Conservation (phyloP, 2,113 vertebrate species). For the Neolamprologus cancellatus region DNA sequence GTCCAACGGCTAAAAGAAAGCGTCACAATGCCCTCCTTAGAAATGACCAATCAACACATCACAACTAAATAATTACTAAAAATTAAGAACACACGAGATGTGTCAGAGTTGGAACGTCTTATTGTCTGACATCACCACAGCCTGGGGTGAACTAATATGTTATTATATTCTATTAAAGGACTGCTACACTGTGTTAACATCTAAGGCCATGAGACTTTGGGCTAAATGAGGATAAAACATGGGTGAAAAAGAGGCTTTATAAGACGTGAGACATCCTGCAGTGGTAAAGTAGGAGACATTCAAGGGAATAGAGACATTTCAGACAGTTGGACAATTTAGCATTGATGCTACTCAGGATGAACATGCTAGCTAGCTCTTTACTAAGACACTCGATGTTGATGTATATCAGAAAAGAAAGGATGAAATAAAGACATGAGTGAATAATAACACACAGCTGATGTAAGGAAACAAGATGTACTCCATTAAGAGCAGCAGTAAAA, state of each 20-base stretch:
- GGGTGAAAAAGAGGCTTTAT: background rate
- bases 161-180: background rate
- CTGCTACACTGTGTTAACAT: background rate
- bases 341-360: background rate
- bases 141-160: background rate
- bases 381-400: background rate
- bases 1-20: background rate
- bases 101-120: background rate
- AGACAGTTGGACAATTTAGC: background rate
- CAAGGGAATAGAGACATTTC: background rate
- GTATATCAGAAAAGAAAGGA: background rate
- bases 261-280: rapidly evolving
- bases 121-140: background rate
- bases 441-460: no score
- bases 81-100: background rate
- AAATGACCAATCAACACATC: background rate
- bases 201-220: no score
- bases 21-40: background rate
- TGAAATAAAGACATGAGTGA: background rate
- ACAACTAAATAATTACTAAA: background rate
- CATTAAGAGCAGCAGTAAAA: background rate
- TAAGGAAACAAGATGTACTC: background rate
- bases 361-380: background rate
- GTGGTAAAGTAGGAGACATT: rapidly evolving
- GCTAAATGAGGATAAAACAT: background rate